Conservation (phyloP, 2,113 vertebrate genomes). For the Lethenteron reissneri region DNA sequence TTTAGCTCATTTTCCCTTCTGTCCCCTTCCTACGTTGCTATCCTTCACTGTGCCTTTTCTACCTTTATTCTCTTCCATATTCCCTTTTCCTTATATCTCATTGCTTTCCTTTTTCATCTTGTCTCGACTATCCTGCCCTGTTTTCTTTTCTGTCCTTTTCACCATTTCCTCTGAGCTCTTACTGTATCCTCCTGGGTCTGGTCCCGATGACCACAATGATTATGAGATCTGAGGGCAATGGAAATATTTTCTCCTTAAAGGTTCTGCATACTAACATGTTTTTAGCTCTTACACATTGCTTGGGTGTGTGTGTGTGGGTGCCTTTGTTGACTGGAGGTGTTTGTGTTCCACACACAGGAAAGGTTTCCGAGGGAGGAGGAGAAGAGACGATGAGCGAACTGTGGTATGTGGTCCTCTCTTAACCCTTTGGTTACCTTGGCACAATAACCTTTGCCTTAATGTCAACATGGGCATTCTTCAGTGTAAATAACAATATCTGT, state of each 20-base stretch:
- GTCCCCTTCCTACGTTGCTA: neutral
- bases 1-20: too few relatives aligned
- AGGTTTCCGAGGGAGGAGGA: conserved; percentile 2
- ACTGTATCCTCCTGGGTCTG: neutral
- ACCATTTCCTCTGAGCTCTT: neutral
- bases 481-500: too few relatives aligned
- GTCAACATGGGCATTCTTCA: too few relatives aligned
- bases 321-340: neutral
- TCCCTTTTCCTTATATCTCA: neutral
- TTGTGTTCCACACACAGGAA: neutral
- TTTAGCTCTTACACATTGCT: neutral
- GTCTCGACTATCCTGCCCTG: neutral
- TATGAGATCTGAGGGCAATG: conserved; percentile 5
- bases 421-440: too few relatives aligned
- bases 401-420: neutral
- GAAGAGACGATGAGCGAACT: neutral
- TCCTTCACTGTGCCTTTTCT: neutral
- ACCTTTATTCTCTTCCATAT: neutral
- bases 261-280: too few relatives aligned
- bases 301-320: neutral
- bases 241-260: too few relatives aligned
- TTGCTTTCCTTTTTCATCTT: neutral
- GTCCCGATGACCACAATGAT: conserved; percentile 1
- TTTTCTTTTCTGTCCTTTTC: neutral
- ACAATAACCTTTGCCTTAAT: too few relatives aligned